Conservation (phyloP, 2,113 vertebrate genomes). For the Sander vitreus region DNA sequence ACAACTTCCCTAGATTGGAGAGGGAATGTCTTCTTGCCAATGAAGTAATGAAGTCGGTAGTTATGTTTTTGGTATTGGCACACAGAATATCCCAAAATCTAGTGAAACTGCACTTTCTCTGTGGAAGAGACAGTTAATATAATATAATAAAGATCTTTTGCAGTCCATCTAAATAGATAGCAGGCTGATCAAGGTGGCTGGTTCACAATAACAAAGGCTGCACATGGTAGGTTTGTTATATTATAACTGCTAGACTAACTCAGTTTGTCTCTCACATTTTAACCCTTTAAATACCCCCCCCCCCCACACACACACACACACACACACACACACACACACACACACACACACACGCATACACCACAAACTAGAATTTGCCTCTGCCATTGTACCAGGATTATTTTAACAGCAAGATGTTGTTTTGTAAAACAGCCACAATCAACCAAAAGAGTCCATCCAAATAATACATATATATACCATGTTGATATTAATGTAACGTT, state of each 20-base stretch:
- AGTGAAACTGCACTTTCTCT: not conserved
- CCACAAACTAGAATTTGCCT: not conserved
- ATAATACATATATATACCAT: not conserved
- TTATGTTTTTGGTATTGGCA: not conserved
- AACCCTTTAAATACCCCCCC: no score
- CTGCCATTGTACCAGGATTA: no score
- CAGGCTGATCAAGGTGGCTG: not conserved
- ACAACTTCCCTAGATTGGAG: conserved; percentile 7
- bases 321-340: no score
- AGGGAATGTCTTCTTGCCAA: not conserved
- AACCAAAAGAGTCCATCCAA: not conserved
- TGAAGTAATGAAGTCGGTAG: not conserved
- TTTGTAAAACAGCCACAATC: no score
- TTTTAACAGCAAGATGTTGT: no score
- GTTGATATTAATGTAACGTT: not conserved
- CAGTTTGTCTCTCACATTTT: not conserved
- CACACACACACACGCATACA: no score
- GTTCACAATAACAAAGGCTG: not conserved
- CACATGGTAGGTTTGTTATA: not conserved
- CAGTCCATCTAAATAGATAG: not conserved
- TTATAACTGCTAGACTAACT: not conserved
- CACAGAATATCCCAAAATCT: not conserved
- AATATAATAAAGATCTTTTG: not conserved
- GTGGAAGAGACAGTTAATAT: not conserved
- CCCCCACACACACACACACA: no score